Conservation (phyloP, 1,140 invertebrate genomes). For the Drosophila carrolli region DNA sequence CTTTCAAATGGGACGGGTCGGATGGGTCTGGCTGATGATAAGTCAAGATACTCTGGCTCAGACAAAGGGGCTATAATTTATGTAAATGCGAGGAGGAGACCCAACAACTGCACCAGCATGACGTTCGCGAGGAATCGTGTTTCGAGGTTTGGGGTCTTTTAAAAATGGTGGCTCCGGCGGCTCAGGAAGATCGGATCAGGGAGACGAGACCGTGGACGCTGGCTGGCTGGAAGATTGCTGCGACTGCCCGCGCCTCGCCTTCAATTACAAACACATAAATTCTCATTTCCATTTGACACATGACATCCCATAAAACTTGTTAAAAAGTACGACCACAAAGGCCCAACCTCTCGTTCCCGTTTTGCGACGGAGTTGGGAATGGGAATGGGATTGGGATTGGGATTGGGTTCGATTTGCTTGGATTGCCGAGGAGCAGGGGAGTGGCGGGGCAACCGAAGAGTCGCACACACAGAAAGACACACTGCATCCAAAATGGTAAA, state of each 20-base stretch:
- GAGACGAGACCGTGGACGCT: conserved; percentile 5
- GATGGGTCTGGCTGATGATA: conserved; percentile 46
- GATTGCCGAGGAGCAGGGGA: conserved; percentile 7
- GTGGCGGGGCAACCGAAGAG: not conserved
- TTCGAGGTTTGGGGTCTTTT: conserved; percentile 46
- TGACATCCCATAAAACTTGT: conserved; percentile 84
- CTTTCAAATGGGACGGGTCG: conserved; percentile 3
- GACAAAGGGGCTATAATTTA: conserved; percentile 72
- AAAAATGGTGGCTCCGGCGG: conserved; percentile 45
- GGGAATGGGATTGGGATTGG: not conserved
- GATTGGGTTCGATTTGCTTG: conserved; percentile 36
- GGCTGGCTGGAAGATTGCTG: conserved; percentile 13
- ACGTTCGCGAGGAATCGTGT: conserved; percentile 34
- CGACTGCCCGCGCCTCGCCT: conserved; percentile 65
- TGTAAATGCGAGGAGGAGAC: conserved; percentile 60
- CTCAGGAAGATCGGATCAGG: not conserved
- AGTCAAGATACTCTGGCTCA: conserved; percentile 31
- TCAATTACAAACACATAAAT: conserved; percentile 84
- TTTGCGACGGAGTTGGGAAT: conserved; percentile 20
- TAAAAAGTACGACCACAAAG: conserved; percentile 79
- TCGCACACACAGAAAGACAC: conserved; percentile 17
- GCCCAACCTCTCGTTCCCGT: conserved; percentile 46
- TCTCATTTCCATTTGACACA: conserved; percentile 84
- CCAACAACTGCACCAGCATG: conserved; percentile 53
- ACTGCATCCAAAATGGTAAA: conserved; percentile 80